phyloP scores from a whole-genome alignment of 2,113 vertebrate genomes.

The Archilochus colubris region DNA sequence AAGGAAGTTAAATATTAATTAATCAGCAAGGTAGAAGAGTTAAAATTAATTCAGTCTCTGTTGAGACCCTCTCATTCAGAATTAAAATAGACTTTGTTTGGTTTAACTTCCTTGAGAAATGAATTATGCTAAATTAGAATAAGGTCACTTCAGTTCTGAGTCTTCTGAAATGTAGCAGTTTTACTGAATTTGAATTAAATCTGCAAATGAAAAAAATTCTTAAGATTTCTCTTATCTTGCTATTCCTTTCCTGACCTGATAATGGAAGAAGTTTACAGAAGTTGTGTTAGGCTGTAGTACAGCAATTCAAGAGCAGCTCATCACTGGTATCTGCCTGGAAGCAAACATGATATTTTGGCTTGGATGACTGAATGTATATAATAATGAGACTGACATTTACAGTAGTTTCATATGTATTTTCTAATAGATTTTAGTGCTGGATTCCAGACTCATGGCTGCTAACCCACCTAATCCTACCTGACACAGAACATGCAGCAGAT shows the following conservation, averaged over 20 bases:
- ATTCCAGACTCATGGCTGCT: not conserved
- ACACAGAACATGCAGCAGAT: too few relatives aligned
- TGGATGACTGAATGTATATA: not conserved
- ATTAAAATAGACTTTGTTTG: not conserved
- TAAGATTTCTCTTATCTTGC: not conserved
- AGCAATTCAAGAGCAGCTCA: not conserved
- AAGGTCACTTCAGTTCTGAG: not conserved
- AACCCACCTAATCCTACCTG: not conserved
- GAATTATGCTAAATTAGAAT: not conserved
- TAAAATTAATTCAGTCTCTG: slow-evolving; percentile 8
- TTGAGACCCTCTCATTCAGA: not conserved
- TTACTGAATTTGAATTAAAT: not conserved
- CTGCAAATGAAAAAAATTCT: not conserved
- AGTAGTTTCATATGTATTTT: not conserved
- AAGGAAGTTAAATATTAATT: slow-evolving; percentile 25
- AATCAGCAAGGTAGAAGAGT: slow-evolving; percentile 3
- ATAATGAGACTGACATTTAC: not conserved
- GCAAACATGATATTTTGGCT: not conserved
- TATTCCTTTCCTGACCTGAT: not conserved
- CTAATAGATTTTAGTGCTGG: not conserved
- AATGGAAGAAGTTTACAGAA: not conserved
- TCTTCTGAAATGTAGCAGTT: not conserved
- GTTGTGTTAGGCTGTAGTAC: not conserved
- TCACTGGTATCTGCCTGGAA: not conserved
- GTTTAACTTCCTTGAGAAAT: slow-evolving; percentile 14